Evolutionary conservation across 2,888 invertebrate genomes (phyloP).

Genomic region (Epirrhoe tristata): DNA sequence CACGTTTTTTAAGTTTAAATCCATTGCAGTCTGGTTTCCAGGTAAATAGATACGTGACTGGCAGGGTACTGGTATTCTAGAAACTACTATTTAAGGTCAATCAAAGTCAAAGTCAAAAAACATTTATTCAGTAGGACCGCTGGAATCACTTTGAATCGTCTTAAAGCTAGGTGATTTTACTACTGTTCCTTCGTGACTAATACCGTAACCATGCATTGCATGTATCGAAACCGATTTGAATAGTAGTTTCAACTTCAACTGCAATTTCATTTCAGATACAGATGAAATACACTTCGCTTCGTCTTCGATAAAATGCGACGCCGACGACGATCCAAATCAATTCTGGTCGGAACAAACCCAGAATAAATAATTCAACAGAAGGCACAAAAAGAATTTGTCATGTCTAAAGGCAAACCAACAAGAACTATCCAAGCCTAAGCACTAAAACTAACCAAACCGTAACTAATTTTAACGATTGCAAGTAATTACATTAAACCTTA

Average conservation of each 20-base stretch:
- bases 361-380: background rate
- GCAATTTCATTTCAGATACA: background rate
- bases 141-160: too few species aligned
- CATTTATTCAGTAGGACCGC: too few species aligned
- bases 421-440: background rate
- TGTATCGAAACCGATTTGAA: background rate
- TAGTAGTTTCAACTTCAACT: background rate
- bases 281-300: too few species aligned
- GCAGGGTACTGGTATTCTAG: background rate
- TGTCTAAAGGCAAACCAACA: background rate
- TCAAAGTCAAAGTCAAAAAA: too few species aligned
- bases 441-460: slow-evolving; percentile 8
- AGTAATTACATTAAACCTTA: slow-evolving; percentile 19
- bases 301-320: too few species aligned
- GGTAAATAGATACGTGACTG: slow-evolving; percentile 4
- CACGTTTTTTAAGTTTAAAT: background rate
- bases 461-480: slow-evolving; percentile 23
- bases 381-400: background rate
- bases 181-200: too few species aligned
- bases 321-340: too few species aligned
- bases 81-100: background rate
- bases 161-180: too few species aligned
- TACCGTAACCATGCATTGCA: background rate
- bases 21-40: background rate
- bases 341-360: too few species aligned